phyloP scores from a whole-genome alignment of 2,113 vertebrate species.

The Falco punctatus region DNA sequence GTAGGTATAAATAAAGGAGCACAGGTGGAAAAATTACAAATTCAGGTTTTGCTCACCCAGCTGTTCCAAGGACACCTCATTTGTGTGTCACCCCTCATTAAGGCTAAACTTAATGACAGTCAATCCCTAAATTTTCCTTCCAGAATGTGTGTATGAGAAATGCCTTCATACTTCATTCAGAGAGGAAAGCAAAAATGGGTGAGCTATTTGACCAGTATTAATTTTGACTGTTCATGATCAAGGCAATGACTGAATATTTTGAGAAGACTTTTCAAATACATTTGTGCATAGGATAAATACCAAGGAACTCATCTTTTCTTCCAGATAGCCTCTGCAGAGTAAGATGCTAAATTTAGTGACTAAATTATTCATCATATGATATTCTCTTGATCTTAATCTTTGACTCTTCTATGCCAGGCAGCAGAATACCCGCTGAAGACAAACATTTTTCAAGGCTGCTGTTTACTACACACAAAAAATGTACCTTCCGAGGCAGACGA shows the following conservation, averaged over 20 bases:
- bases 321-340: not conserved
- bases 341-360: constrained; percentile 24
- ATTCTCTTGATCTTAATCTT: constrained; percentile 49
- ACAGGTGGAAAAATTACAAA: not conserved
- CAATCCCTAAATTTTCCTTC: rapidly evolving
- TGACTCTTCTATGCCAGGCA: constrained; percentile 28
- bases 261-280: not conserved
- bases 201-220: not conserved
- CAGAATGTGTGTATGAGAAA: rapidly evolving
- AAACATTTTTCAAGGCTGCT: not conserved
- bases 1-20: rapidly evolving
- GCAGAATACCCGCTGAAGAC: not conserved
- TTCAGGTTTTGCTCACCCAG: not conserved
- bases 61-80: not conserved
- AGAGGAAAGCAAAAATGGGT: not conserved
- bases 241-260: no score
- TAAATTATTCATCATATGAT: constrained; percentile 56
- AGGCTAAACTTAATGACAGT: not conserved
- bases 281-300: not conserved
- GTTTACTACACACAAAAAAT: not conserved
- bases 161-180: not conserved
- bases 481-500: not conserved
- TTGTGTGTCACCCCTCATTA: not conserved
- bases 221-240: not conserved
- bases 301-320: not conserved